Percentiles rank a stretch among this genome's conserved stretches.
These are phyloP conservation scores for Melanogrammus aeglefinus DNA, from an alignment of 2,797 vertebrate genomes.

Conservation along the genomic window DNA sequence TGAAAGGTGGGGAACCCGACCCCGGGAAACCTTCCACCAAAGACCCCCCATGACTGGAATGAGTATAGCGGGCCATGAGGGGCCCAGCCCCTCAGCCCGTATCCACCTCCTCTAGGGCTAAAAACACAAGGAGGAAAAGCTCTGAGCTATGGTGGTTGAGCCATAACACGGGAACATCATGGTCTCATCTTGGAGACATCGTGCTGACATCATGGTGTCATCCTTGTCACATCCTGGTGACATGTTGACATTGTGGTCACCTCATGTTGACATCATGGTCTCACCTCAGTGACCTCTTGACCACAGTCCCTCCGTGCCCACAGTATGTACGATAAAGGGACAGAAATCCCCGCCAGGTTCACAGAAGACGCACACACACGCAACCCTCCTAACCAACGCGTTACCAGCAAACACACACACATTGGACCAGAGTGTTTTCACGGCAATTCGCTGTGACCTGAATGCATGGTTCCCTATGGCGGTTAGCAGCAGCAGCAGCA, in stretches of 20 bases:
- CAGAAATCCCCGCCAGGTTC: slow-evolving; percentile 10
- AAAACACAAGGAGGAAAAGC: slow-evolving; percentile 21
- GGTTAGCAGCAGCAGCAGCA: not conserved
- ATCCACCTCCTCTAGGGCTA: slow-evolving; percentile 38
- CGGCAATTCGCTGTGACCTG: not conserved
- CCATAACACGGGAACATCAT: not conserved
- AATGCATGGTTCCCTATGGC: not conserved
- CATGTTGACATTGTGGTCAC: too few relatives aligned
- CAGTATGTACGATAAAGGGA: slow-evolving; percentile 23
- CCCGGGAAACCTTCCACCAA: slow-evolving; percentile 14
- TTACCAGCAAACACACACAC: slow-evolving; percentile 20
- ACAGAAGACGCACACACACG: slow-evolving; percentile 13
- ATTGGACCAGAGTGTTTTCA: not conserved
- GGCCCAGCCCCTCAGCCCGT: slow-evolving; percentile 66
- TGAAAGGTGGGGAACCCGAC: slow-evolving; percentile 22
- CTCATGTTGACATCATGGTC: too few relatives aligned
- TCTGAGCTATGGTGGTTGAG: slow-evolving; percentile 39
- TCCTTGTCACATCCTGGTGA: too few relatives aligned
- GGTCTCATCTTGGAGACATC: too few relatives aligned
- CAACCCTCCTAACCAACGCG: not conserved
- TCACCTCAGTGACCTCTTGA: too few relatives aligned
- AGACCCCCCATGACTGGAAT: slow-evolving; percentile 42
- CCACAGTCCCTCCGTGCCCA: slow-evolving; percentile 13
- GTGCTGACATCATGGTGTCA: too few relatives aligned
- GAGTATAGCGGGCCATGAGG: slow-evolving; percentile 47